Evolutionary conservation across 2,888 invertebrate species (phyloP), one percentile per base, ranked within the genome.

Genomic region (Tachina lurida): DNA sequence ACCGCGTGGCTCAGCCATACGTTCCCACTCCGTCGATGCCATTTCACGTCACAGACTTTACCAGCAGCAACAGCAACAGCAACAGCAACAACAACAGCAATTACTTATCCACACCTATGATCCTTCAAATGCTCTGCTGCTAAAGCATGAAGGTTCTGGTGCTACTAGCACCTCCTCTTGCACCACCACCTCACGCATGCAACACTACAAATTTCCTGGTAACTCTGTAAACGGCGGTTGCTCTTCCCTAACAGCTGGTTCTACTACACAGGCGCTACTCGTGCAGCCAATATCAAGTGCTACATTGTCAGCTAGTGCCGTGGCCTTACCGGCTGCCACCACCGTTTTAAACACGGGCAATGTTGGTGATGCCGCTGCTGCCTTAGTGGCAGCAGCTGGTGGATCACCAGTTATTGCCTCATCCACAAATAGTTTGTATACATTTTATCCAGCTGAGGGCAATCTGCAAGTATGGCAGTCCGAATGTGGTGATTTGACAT

Each of bases 401-500:
- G 90, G 91, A 71, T 91, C 91, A 54, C 91, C 91, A 39, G 91
- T 92, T 63, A 92, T 93, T 87, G 92, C 92, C 79, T 93, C 93
- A 41, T 89, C 93, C 77, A 92, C 93, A 47, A 92, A 92, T 87
- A 93, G 93, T 82, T 87, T 93, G 70, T 93, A 93, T 88, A 93
- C 93, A 67, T 93, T 93, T 88, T 93, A 93, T 86, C 93, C 93
- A 79, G 93, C 93, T 83, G 93, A 93, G 89, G 93, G 93, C 43
- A 92, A 91, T 89, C 90, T 93, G 75, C 92, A 93, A 89, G 92
- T 93, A 83, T 93, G 93, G 92, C 92, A 92, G 87, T 91, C 93
- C 74, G 92, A 93, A 87, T 91, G 91, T 87, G 93, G 93, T 67
- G 93, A 93, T 86, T 89, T 93, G 84, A 92, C 93, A 82, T 93